Evolutionary conservation across 2,888 invertebrate genomes (phyloP).

Genomic region (Himalopsyche japonica): DNA sequence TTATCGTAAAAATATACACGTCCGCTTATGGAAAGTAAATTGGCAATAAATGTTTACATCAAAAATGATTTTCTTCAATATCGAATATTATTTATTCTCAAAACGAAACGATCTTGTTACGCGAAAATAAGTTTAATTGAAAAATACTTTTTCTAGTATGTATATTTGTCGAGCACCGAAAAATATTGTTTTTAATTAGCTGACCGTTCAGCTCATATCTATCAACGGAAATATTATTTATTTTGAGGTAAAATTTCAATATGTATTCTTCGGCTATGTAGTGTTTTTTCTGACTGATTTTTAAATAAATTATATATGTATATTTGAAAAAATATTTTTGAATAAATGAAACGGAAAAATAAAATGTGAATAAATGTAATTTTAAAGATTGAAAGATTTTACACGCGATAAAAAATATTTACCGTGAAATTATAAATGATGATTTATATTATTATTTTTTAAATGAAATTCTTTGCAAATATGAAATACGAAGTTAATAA

Average conservation of each 20-base stretch:
- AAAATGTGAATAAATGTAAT: too few relatives aligned
- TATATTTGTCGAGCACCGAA: neutral
- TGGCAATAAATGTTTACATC: neutral
- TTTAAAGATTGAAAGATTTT: too few relatives aligned
- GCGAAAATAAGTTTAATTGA: neutral
- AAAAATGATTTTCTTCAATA: neutral
- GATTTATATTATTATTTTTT: neutral
- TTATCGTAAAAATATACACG: constrained; percentile 9
- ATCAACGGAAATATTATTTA: neutral
- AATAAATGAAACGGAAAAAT: too few relatives aligned
- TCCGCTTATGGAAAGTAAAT: neutral
- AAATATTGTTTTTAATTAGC: neutral
- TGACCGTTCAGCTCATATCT: neutral
- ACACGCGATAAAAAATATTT: too few relatives aligned
- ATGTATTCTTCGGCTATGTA: neutral
- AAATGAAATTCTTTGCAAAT: neutral
- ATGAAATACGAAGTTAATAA: neutral
- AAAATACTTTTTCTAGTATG: neutral
- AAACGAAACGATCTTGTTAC: neutral
- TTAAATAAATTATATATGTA: neutral
- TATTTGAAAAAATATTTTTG: neutral
- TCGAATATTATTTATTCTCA: neutral
- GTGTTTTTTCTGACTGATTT: neutral
- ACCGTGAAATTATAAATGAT: neutral
- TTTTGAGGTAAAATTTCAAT: neutral